Conservation (phyloP, 2,797 vertebrate genomes). For the Fringilla coelebs region DNA sequence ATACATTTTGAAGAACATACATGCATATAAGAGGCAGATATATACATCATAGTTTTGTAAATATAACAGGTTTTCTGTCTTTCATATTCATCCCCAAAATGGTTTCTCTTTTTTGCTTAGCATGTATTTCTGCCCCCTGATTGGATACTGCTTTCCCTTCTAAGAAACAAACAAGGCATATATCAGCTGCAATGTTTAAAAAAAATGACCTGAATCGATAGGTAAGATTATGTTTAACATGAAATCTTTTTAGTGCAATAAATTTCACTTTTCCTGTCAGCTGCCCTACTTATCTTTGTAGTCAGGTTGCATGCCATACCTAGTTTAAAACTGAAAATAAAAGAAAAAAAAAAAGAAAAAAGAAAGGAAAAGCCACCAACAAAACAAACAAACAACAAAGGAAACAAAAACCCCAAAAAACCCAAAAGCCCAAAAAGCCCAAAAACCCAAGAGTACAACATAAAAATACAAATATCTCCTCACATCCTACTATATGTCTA, state of each 20-base stretch:
- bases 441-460: neutral
- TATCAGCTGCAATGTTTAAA: neutral
- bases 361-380: accelerated
- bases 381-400: neutral
- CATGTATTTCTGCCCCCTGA: neutral
- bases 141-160: neutral
- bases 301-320: neutral
- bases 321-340: neutral
- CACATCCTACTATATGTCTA: neutral
- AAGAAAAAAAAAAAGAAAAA: neutral
- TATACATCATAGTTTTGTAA: neutral
- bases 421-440: accelerated
- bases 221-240: neutral
- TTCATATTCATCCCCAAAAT: neutral
- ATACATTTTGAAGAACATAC: neutral
- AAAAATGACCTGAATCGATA: neutral
- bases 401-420: accelerated
- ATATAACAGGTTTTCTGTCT: neutral
- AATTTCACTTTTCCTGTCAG: neutral
- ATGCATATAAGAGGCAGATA: neutral
- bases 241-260: neutral
- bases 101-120: neutral
- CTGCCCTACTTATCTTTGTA: neutral
- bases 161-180: neutral
- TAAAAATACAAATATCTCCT: neutral